These are phyloP conservation scores for Isotomurus palustris DNA, from an alignment of 2,888 invertebrate genomes.

Conservation along the genomic window DNA sequence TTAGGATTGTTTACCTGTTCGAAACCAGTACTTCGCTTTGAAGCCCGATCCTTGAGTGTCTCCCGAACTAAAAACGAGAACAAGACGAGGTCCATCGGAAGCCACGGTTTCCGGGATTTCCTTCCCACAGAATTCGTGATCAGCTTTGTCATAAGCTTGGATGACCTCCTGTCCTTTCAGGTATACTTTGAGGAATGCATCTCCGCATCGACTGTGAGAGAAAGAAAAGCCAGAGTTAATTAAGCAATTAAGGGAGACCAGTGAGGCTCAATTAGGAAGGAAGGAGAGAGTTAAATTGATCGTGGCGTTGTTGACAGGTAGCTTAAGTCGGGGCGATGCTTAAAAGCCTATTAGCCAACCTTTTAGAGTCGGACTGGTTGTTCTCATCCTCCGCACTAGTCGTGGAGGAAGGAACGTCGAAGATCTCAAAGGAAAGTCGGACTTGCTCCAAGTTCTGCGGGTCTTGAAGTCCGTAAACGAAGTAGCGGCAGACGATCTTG, in stretches of 20 bases:
- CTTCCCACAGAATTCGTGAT: constrained; percentile 85
- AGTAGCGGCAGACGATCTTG: constrained; percentile 95
- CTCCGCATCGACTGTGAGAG: constrained; percentile 84
- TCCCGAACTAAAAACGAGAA: constrained; percentile 92
- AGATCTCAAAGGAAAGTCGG: constrained; percentile 77
- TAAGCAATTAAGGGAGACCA: too few species aligned
- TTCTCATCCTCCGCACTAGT: constrained; percentile 50
- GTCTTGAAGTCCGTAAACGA: constrained; percentile 97
- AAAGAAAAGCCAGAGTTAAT: too few species aligned
- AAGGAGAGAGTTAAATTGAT: too few species aligned
- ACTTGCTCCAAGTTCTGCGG: constrained; percentile 92
- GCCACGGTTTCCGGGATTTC: constrained; percentile 70
- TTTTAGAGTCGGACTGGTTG: constrained; percentile 30
- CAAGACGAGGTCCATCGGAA: constrained; percentile 86
- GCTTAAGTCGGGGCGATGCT: too few species aligned
- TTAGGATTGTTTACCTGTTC: constrained; percentile 61
- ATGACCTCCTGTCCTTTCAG: constrained; percentile 87
- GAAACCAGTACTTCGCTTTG: constrained; percentile 79
- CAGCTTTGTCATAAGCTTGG: constrained; percentile 88
- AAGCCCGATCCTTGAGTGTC: constrained; percentile 86
- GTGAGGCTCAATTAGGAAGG: too few species aligned
- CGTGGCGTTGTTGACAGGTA: too few species aligned
- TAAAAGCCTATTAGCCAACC: too few species aligned
- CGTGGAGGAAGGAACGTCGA: constrained; percentile 78
- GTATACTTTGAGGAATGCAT: constrained; percentile 86